Percentiles rank a stretch among this genome's conserved stretches.
Evolutionary conservation across 2,797 vertebrate genomes (phyloP).

Genomic region (Epinephelus coioides): DNA sequence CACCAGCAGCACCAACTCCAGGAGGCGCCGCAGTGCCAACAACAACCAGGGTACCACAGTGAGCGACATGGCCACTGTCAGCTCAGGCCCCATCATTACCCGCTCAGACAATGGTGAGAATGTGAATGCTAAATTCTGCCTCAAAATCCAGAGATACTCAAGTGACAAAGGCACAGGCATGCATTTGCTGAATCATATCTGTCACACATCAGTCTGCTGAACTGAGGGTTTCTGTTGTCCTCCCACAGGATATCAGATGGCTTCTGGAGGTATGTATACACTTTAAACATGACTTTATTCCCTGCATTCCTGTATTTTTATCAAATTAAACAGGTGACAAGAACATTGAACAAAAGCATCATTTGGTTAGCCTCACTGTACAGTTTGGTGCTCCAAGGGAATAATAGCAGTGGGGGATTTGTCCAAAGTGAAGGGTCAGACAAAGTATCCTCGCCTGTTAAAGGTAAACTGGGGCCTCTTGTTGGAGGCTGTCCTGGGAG

Average conservation of each 20-base stretch:
- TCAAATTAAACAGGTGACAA: neutral
- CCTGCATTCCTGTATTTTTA: neutral
- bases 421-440: neutral
- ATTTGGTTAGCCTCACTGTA: neutral
- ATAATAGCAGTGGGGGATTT: neutral
- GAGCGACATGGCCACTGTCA: constrained; percentile 78
- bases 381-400: neutral
- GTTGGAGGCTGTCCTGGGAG: neutral
- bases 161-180: neutral
- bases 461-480: neutral
- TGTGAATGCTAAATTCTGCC: neutral
- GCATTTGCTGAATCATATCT: neutral
- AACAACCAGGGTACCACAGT: constrained; percentile 60
- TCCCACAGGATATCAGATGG: constrained; percentile 24
- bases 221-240: neutral
- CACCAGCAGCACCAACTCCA: neutral
- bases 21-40: constrained; percentile 52
- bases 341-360: neutral
- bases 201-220: neutral
- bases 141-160: neutral
- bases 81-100: constrained; percentile 73
- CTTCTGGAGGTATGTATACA: constrained; percentile 64
- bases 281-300: neutral
- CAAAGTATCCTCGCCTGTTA: neutral
- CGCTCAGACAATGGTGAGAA: constrained; percentile 67